Percentiles rank a stretch among this genome's conserved stretches.
Conservation (phyloP, 53 echinoderm and acorn worm species). For the Antedon mediterranea region DNA sequence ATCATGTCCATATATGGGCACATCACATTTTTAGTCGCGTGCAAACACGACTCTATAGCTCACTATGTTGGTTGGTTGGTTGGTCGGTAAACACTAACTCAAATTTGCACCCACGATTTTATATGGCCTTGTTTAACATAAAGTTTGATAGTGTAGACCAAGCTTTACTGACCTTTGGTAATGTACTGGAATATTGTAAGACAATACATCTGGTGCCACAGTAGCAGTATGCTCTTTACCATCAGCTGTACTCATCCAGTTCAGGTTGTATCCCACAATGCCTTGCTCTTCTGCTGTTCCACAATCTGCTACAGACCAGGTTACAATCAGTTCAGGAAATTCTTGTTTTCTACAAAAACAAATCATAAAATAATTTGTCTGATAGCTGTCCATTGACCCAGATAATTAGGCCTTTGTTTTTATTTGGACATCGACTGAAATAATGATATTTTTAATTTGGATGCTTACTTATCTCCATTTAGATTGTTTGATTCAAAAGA, state of each 20-base stretch:
- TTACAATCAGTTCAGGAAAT: conserved; percentile 26
- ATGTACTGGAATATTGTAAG: conserved; percentile 57
- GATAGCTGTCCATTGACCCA: too few species aligned
- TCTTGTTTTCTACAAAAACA: conserved; percentile 3
- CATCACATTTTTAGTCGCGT: too few species aligned
- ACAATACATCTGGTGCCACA: conserved; percentile 5
- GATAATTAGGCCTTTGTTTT: too few species aligned
- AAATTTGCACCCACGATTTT: too few species aligned
- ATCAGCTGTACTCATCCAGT: conserved; percentile 48
- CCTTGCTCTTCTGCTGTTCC: conserved; percentile 69
- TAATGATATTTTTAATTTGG: too few species aligned
- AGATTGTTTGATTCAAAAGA: background rate
- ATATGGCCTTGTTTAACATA: too few species aligned
- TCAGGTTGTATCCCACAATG: conserved; percentile 73
- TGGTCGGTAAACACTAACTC: too few species aligned
- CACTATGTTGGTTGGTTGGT: too few species aligned
- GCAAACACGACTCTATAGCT: too few species aligned
- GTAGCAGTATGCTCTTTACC: conserved; percentile 47
- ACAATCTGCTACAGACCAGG: conserved; percentile 47
- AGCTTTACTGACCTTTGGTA: conserved; percentile 41
- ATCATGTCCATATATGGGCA: too few species aligned
- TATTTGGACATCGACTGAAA: too few species aligned
- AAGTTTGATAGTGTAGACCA: too few species aligned
- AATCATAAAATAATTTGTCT: background rate
- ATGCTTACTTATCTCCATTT: background rate